Evolutionary conservation across 1,140 invertebrate genomes (phyloP).

Genomic region (Trichonephila inaurata): DNA sequence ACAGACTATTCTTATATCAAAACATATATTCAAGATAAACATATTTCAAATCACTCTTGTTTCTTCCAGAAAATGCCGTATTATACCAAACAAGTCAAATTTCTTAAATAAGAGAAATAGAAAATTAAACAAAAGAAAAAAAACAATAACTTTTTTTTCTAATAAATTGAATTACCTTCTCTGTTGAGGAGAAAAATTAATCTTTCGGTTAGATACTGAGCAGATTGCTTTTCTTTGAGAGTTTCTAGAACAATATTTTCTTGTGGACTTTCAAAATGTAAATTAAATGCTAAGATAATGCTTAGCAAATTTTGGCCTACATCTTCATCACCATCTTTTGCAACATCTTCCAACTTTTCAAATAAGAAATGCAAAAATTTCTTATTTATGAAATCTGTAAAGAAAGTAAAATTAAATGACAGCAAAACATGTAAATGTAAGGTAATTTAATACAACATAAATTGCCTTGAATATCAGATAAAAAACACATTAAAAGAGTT

Average conservation of each 20-base stretch:
- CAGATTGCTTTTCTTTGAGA: constrained; percentile 86
- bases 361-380: constrained; percentile 82
- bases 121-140: no score
- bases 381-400: constrained; percentile 64
- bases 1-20: no score
- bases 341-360: constrained; percentile 81
- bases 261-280: constrained; percentile 87
- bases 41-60: no score
- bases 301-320: constrained; percentile 91
- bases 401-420: not conserved
- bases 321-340: constrained; percentile 86
- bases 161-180: constrained; percentile 86
- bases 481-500: no score
- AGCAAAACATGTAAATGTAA: not conserved
- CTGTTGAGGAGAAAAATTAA: constrained; percentile 90
- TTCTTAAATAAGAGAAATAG: no score
- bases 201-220: constrained; percentile 94
- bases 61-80: no score
- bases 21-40: no score
- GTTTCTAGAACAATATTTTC: constrained; percentile 90
- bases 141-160: no score
- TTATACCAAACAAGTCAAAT: no score
- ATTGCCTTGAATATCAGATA: no score
- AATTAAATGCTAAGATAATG: constrained; percentile 91
- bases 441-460: no score